These are phyloP conservation scores for Nemapogon koenigi DNA, from an alignment of 2,888 invertebrate genomes.

Conservation along the genomic window DNA sequence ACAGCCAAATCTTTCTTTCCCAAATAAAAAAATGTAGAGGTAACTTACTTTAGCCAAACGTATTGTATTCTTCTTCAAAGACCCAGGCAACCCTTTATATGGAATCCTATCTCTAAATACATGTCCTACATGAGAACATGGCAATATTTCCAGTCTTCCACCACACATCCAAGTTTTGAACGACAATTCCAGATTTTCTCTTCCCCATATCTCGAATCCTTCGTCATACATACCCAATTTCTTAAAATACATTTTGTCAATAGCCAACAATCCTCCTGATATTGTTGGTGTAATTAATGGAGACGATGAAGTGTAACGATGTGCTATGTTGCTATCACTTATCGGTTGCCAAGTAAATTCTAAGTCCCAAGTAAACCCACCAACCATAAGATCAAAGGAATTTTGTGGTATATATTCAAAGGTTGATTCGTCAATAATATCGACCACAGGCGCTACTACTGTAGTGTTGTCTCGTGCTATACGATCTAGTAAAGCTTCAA, in stretches of 20 bases:
- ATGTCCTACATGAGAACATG: conserved; percentile 99
- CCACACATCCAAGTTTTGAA: conserved; percentile 99
- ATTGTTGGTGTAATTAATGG: conserved; percentile 95
- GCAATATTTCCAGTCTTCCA: conserved; percentile 95
- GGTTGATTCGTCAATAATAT: conserved; percentile 87
- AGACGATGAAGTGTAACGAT: conserved; percentile 77
- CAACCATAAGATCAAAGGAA: conserved; percentile 86
- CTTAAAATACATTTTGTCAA: conserved; percentile 88
- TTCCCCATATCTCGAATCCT: conserved; percentile 98
- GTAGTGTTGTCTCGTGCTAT: conserved; percentile 80
- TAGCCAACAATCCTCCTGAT: conserved; percentile 97
- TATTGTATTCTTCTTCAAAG: conserved; percentile 94
- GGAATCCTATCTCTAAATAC: conserved; percentile 98
- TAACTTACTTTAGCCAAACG: conserved; percentile 82
- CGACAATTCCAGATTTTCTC: conserved; percentile 95
- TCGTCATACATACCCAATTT: conserved; percentile 94
- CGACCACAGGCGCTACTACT: conserved; percentile 91
- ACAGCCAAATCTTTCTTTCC: too few relatives aligned
- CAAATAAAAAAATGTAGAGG: too few relatives aligned
- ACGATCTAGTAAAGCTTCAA: conserved; percentile 89
- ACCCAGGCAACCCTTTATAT: conserved; percentile 97
- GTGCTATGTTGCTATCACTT: conserved; percentile 78
- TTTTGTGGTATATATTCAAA: conserved; percentile 90
- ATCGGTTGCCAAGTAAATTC: conserved; percentile 96
- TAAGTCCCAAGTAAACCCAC: conserved; percentile 90